These are phyloP conservation scores for Brachionus plicatilis DNA, from an alignment of 1,140 invertebrate genomes.

Conservation along the genomic window DNA sequence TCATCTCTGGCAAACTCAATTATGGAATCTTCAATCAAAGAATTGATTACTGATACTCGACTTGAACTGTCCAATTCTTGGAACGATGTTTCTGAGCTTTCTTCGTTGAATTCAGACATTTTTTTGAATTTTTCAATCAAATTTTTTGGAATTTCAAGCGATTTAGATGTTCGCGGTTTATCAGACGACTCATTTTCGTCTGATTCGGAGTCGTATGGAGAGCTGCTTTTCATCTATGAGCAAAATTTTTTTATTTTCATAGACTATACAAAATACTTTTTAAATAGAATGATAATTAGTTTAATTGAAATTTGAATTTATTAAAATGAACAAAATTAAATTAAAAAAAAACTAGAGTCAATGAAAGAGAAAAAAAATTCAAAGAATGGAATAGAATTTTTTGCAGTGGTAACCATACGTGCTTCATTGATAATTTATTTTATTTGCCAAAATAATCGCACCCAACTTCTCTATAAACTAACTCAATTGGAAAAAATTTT, in stretches of 20 bases:
- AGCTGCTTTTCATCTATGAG: neutral
- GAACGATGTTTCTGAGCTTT: neutral
- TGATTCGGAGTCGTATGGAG: neutral
- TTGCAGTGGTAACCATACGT: neutral
- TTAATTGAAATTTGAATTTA: conserved; percentile 16
- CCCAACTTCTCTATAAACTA: neutral
- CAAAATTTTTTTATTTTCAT: neutral
- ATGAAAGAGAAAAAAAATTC: neutral
- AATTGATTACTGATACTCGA: neutral
- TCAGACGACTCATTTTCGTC: neutral
- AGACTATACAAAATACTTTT: neutral
- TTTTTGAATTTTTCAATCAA: neutral
- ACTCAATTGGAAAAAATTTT: neutral
- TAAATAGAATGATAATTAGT: neutral
- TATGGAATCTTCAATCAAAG: neutral
- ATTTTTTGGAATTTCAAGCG: neutral
- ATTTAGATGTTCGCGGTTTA: neutral
- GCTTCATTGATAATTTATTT: neutral
- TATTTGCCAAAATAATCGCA: neutral
- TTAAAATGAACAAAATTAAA: conserved; percentile 6
- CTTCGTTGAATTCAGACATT: neutral
- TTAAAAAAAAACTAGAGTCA: neutral
- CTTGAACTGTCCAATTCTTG: neutral
- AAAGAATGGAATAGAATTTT: neutral
- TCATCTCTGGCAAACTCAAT: neutral